Base-by-base conservation (phyloP, 1,140 invertebrate genomes). In the Zaprionus davidi region DNA sequence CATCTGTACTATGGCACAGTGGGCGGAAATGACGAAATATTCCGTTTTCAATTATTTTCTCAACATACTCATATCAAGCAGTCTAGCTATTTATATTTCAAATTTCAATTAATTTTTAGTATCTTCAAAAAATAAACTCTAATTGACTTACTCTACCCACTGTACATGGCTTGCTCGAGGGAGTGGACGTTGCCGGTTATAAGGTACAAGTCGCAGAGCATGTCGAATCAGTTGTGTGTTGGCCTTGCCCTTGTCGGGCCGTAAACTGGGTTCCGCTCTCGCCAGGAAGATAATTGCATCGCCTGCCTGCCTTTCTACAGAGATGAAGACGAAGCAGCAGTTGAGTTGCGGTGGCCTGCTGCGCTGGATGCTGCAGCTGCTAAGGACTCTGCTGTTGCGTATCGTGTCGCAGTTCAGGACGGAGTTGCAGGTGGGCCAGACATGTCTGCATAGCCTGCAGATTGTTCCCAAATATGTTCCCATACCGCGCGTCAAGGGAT, bases 401-500 rank as follows among this genome's bases (percentile, higher is more conserved):
- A 51, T 78, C 26, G 34, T 69, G 31, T 66, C 36, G 22, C 62
- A 69, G 17, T 69, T 64, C 28, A 66, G 34, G 34, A 22, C 15
- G 17, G 60, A 79, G 2, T 44, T 31, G 17, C 62, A 64, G 22
- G 34, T 22, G 26, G 62, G 20, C 70, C 66, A 62, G 34, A 12
- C 65, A 7, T 41, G 63, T 9, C 28, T 5, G 46, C 20, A 66
- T 11, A 64, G 44, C 4, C 24, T 65, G 6, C 67, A 78, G 24
- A 49, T 72, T n/a, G 64, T 72, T 17, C 56, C 78, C n/a, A 90
- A 85, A 75, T 81, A 71, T 58, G 53, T 57, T 62, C 64, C 73
- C 15, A 86, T 90, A 57, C 86, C 86, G 2, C 53, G 64, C 24
- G 85, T 88, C 0, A 93, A 91, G 69, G 93, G 94, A 3, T 78